These are phyloP conservation scores for Boleophthalmus pectinirostris DNA, from an alignment of 2,113 vertebrate genomes.

Conservation along the genomic window DNA sequence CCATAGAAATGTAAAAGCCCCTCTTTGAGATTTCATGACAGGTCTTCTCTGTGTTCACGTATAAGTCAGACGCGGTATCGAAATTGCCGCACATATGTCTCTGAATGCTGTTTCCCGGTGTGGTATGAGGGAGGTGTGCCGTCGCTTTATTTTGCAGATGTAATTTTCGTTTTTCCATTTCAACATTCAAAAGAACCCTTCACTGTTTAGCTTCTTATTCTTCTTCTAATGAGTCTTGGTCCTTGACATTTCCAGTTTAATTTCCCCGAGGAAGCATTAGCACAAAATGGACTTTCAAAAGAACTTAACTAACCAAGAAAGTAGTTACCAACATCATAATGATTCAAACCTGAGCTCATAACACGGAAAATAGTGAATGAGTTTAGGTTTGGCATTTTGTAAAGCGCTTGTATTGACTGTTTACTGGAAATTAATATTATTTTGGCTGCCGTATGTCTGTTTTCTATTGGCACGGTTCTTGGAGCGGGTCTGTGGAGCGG, in stretches of 20 bases:
- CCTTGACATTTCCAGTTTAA: constrained; percentile 5
- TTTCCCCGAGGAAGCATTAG: not conserved
- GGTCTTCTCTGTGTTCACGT: not conserved
- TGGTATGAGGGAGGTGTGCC: not conserved
- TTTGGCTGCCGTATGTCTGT: too few relatives aligned
- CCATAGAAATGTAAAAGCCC: too few relatives aligned
- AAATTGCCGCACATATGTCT: not conserved
- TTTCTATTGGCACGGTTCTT: too few relatives aligned
- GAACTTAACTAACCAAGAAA: not conserved
- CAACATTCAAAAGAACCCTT: not conserved
- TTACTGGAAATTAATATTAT: not conserved
- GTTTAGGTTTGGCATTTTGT: not conserved
- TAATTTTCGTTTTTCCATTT: not conserved
- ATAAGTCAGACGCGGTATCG: not conserved
- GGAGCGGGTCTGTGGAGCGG: too few relatives aligned
- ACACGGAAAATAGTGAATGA: not conserved
- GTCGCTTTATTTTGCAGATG: not conserved
- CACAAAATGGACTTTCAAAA: not conserved
- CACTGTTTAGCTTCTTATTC: constrained; percentile 1
- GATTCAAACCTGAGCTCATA: not conserved
- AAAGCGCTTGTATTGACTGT: not conserved
- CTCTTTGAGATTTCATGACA: not conserved
- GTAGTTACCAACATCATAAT: not conserved
- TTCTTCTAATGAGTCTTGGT: not conserved
- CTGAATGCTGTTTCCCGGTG: not conserved